phyloP scores from a whole-genome alignment of 2,888 invertebrate species.

The Rotaria macrura region DNA sequence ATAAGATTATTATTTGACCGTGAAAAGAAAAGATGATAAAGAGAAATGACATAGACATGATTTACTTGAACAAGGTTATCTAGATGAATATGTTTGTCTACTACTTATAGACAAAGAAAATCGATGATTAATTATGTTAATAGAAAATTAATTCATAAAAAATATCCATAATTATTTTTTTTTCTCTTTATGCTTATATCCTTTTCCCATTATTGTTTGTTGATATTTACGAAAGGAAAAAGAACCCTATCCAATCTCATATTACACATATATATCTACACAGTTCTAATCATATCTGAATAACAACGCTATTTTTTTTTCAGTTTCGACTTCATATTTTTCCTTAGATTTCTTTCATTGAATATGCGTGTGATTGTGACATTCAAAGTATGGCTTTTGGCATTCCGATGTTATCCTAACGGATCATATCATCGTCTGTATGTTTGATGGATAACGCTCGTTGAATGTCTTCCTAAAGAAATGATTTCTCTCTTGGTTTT shows the following conservation, averaged over 20 bases:
- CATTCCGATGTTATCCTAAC: constrained; percentile 6
- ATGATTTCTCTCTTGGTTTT: too few relatives aligned
- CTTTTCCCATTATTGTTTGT: neutral
- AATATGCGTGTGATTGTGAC: neutral
- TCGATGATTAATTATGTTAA: neutral
- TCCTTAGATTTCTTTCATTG: neutral
- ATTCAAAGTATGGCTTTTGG: neutral
- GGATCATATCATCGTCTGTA: neutral
- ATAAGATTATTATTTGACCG: neutral
- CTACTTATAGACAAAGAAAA: neutral
- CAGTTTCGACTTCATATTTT: neutral
- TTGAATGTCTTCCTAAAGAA: neutral
- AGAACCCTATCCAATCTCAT: neutral
- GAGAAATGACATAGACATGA: neutral
- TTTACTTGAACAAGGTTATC: neutral
- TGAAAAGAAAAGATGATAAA: neutral
- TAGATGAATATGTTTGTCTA: neutral
- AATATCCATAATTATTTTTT: neutral
- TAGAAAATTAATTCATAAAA: neutral
- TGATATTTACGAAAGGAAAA: neutral
- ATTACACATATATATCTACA: neutral
- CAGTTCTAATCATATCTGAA: neutral
- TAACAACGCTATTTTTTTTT: neutral
- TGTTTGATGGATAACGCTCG: constrained; percentile 2
- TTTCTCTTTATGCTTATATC: neutral